These are phyloP conservation scores for Echinops telfairi DNA, from an alignment of 2,113 vertebrate species.

Conservation along the genomic window DNA sequence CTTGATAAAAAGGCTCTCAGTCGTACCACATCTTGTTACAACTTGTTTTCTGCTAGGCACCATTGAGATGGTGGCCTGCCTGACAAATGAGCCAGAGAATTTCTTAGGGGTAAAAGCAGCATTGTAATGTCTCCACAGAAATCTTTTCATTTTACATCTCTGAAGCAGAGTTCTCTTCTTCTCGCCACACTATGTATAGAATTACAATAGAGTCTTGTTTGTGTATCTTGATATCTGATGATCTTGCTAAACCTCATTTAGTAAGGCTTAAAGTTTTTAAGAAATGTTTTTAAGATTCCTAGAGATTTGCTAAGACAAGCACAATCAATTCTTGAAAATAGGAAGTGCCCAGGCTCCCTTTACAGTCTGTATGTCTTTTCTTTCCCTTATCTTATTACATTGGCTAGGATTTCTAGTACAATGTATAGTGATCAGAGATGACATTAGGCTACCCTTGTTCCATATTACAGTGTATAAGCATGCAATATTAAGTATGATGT, in stretches of 20 bases:
- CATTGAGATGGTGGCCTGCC: slow-evolving; percentile 26
- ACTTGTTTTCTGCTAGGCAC: not conserved
- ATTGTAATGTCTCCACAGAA: not conserved
- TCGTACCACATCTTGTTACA: slow-evolving; percentile 15
- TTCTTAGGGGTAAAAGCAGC: not conserved
- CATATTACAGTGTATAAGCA: not conserved
- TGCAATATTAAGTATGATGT: not conserved
- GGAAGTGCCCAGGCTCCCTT: not conserved
- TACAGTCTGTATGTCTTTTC: not conserved
- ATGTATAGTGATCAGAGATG: not conserved
- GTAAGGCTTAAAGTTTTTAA: too few species aligned
- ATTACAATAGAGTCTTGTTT: not conserved
- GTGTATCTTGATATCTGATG: not conserved
- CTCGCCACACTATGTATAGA: not conserved
- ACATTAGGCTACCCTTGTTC: not conserved
- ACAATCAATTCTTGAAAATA: not conserved
- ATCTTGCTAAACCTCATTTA: not conserved
- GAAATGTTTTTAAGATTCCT: not conserved
- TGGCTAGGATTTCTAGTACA: not conserved
- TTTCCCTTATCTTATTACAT: not conserved
- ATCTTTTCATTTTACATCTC: slow-evolving; percentile 11
- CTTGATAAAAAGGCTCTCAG: not conserved
- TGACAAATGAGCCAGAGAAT: slow-evolving; percentile 7
- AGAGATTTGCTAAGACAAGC: not conserved
- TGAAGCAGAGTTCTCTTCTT: slow-evolving; percentile 57